phyloP scores from a whole-genome alignment of 2,113 vertebrate species.

The Leptosomus discolor region DNA sequence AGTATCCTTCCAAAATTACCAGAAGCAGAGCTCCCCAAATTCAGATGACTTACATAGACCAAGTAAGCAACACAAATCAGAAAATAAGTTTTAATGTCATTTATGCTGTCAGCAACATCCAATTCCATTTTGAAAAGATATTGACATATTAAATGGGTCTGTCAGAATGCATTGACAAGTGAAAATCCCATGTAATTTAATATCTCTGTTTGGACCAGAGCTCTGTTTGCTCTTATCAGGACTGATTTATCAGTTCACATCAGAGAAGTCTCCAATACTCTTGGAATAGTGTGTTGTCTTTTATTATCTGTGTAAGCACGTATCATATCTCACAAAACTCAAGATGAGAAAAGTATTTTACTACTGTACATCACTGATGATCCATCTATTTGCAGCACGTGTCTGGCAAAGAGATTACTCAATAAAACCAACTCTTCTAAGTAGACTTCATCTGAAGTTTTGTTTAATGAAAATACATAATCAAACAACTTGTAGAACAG shows the following conservation, averaged over 20 bases:
- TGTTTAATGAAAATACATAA: neutral
- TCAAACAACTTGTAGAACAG: neutral
- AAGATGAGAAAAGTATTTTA: constrained; percentile 1
- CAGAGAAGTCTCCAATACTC: neutral
- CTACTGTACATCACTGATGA: neutral
- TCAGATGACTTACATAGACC: neutral
- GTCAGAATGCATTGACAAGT: constrained; percentile 18
- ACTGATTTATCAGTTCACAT: constrained; percentile 56
- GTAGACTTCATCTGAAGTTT: neutral
- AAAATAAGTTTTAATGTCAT: neutral
- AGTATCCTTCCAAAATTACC: neutral
- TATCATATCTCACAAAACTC: neutral
- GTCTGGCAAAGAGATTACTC: neutral
- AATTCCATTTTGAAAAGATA: constrained; percentile 36
- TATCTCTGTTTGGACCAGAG: constrained; percentile 37
- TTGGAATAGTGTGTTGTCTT: neutral
- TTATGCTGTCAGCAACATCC: constrained; percentile 47
- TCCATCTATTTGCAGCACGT: neutral
- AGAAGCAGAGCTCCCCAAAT: neutral
- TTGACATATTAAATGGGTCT: constrained; percentile 48
- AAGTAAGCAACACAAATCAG: constrained; percentile 14
- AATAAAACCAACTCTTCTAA: neutral
- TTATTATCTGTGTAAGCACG: neutral
- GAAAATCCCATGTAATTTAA: constrained; percentile 30
- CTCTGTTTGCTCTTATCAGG: constrained; percentile 53